Conservation (phyloP, 30 jellyfish, hydroid and myxozoan species). For the Turritopsis rubra region DNA sequence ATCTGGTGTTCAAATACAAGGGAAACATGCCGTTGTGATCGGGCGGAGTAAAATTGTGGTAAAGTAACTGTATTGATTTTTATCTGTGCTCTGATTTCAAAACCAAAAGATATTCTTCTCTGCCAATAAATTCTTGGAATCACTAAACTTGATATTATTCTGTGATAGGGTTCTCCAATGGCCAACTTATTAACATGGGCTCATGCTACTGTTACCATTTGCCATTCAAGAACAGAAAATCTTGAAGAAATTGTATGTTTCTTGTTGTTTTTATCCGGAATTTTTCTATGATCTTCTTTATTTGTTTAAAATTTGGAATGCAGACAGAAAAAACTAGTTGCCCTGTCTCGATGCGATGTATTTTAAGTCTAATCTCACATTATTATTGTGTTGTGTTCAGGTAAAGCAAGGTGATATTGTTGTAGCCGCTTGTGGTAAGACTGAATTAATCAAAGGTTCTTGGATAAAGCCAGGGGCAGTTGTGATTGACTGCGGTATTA, state of each 20-base stretch:
- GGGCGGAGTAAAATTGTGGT: slow-evolving; percentile 98
- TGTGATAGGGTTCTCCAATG: slow-evolving; percentile 94
- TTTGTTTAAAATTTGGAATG: not conserved
- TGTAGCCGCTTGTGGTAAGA: slow-evolving; percentile 97
- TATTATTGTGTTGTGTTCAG: slow-evolving; percentile 17
- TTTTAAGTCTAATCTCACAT: not conserved
- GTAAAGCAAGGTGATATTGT: slow-evolving; percentile 85
- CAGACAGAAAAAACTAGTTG: slow-evolving; percentile 1
- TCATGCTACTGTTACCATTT: slow-evolving; percentile 96
- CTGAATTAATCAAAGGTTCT: slow-evolving; percentile 87
- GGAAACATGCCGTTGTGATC: slow-evolving; percentile 91
- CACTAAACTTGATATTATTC: not conserved
- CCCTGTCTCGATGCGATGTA: not conserved
- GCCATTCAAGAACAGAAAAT: slow-evolving; percentile 91
- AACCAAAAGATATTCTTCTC: not conserved
- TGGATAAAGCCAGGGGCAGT: slow-evolving; percentile 99
- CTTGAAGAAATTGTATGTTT: slow-evolving; percentile 70
- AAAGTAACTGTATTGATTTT: not conserved
- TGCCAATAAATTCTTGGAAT: not conserved
- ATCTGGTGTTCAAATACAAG: slow-evolving; percentile 72
- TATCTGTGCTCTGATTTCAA: not conserved
- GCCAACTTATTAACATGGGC: slow-evolving; percentile 95
- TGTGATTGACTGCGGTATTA: slow-evolving; percentile 97
- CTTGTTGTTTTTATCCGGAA: not conserved
- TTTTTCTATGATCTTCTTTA: not conserved